phyloP scores from a whole-genome alignment of 2,888 invertebrate genomes.

The Cistogaster globosa region DNA sequence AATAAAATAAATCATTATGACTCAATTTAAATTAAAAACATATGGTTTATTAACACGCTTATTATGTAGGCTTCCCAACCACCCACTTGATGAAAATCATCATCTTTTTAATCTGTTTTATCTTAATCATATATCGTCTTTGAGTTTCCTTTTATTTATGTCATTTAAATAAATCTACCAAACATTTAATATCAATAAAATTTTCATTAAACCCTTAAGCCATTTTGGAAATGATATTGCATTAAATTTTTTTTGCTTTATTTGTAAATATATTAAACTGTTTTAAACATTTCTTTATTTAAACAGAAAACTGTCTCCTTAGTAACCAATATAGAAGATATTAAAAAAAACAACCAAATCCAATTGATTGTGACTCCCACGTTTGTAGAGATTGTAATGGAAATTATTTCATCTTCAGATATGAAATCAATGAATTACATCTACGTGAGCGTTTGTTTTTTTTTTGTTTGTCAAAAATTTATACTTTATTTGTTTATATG shows the following conservation, averaged over 20 bases:
- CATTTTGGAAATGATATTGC: conserved; percentile 7
- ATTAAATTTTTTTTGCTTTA: conserved; percentile 11
- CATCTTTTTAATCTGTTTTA: background rate
- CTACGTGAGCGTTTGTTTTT: conserved; percentile 47
- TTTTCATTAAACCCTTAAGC: conserved; percentile 40
- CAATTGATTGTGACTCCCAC: conserved; percentile 67
- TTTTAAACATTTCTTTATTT: background rate
- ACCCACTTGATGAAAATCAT: background rate
- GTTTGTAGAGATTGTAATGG: conserved; percentile 21
- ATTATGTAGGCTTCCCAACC: no score
- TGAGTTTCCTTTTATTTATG: conserved; percentile 30
- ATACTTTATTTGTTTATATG: conserved; percentile 37
- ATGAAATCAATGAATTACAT: conserved; percentile 36
- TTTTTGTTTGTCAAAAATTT: conserved; percentile 15
- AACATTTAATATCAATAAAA: conserved; percentile 32
- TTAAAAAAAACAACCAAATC: no score
- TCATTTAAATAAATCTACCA: conserved; percentile 44
- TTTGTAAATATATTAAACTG: background rate
- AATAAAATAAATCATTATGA: conserved; percentile 23
- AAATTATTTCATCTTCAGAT: conserved; percentile 55
- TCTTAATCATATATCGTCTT: background rate
- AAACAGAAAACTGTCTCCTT: conserved; percentile 64
- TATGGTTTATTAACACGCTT: conserved; percentile 1
- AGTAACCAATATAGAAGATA: conserved; percentile 37
- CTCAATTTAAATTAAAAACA: conserved; percentile 49